Evolutionary conservation across 2,797 vertebrate genomes (phyloP).

Genomic region (Eospalax fontanierii): DNA sequence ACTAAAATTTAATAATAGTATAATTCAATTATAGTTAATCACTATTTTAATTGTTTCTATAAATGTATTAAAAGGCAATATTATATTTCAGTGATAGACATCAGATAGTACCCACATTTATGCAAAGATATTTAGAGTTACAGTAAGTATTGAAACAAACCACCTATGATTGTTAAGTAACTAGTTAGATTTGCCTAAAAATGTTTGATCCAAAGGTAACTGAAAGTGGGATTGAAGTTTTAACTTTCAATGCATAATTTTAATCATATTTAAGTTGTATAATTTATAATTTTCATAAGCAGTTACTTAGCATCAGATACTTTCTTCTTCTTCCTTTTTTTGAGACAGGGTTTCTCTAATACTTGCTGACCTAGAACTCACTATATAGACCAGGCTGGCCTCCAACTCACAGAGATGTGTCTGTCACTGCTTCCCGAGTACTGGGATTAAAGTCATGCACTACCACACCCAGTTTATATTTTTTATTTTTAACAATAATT

Average conservation of each 20-base stretch:
- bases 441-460: no score
- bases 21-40: conserved; percentile 29
- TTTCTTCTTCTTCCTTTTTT: no score
- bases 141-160: conserved; percentile 1
- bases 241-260: conserved; percentile 34
- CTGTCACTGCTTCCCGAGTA: no score
- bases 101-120: conserved; percentile 10
- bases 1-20: conserved; percentile 4
- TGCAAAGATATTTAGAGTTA: conserved; percentile 19
- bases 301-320: not conserved
- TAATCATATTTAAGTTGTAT: conserved; percentile 48
- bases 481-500: conserved; percentile 56
- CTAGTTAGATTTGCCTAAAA: conserved; percentile 33
- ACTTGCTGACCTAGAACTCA: no score
- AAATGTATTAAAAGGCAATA: conserved; percentile 36
- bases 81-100: not conserved
- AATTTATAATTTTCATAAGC: conserved; percentile 31
- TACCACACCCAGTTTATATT: not conserved
- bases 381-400: no score
- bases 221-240: conserved; percentile 2
- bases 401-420: no score
- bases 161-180: not conserved
- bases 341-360: no score
- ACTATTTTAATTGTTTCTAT: conserved; percentile 51
- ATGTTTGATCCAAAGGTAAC: conserved; percentile 2